Evolutionary conservation across 2,888 invertebrate species (phyloP), one percentile per base, ranked within the genome.

Genomic region (Epicampocera succincta): DNA sequence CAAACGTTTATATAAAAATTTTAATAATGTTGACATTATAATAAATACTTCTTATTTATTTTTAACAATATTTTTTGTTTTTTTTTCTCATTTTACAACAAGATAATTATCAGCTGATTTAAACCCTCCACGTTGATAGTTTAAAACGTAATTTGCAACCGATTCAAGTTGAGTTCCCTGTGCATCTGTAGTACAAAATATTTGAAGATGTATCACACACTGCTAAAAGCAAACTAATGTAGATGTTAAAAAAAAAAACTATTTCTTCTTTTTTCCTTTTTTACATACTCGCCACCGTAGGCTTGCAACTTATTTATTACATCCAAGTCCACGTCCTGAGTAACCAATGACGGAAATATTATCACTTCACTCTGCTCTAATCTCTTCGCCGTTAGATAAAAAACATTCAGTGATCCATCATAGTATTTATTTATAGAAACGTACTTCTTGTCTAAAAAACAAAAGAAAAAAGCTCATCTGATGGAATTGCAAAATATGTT

Each of bases 131-230:
- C 9, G 8, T 33, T 33, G 33, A 9, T 1, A 33, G 3, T 9
- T 33, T 9, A 33, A 33, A 6, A 33, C 8, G 33, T 1, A 33
- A 33, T 46, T 46, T n/a, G 46, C 0, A 46, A 21, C 12, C 21
- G 21, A 50, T 21, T 42, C n/a, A 15, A n/a, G 6, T 5, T 42
- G 2, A 65, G 38, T 79, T 88, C 90, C 86, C 89, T 83, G 15
- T 85, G 84, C 91, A 85, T 90, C 92, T 87, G 89, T 93, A 91
- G 84, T 91, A 92, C 9, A 92, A 88, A 74, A 92, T 90, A 2
- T 91, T 92, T 5, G 91, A 91, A 60, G 91, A 91, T 3, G 91
- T 86, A 79, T 91, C 91, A 9, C 91, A 89, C 21, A 92, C 88
- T 9, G 90, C 92, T n/a, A 92, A 75, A 42, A 86, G 85, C 81